Evolutionary conservation across 2,888 invertebrate species (phyloP).

Genomic region (Nowickia ferox): DNA sequence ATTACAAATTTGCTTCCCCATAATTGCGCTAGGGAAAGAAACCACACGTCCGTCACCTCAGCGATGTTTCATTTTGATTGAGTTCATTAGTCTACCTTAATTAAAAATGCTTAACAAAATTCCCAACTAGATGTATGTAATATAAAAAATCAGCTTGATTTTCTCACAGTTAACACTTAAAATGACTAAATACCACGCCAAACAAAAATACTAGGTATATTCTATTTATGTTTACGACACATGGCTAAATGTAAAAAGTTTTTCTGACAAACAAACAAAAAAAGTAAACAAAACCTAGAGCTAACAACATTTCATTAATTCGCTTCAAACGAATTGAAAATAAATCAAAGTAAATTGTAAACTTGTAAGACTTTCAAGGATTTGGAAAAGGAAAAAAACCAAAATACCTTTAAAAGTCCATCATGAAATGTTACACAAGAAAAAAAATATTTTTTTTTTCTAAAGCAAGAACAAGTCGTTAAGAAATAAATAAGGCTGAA

Average conservation of each 20-base stretch:
- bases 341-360: slow-evolving; percentile 51
- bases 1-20: no score
- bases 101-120: background rate
- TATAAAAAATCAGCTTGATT: background rate
- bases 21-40: no score
- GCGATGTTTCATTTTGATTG: background rate
- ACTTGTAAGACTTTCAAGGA: slow-evolving; percentile 56
- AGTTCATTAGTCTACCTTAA: background rate
- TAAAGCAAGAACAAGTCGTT: background rate
- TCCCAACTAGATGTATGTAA: background rate
- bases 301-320: slow-evolving; percentile 23
- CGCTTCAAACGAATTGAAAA: slow-evolving; percentile 20
- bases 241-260: slow-evolving; percentile 66
- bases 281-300: background rate
- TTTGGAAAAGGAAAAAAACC: slow-evolving; percentile 6
- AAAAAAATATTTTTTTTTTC: slow-evolving; percentile 10
- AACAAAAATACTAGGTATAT: slow-evolving; percentile 11
- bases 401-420: slow-evolving; percentile 48
- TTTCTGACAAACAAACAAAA: slow-evolving; percentile 14
- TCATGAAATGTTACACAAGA: slow-evolving; percentile 34
- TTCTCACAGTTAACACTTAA: background rate
- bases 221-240: slow-evolving; percentile 66
- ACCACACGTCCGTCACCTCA: no score
- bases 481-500: slow-evolving; percentile 5
- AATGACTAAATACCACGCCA: background rate